Percentiles rank a stretch among this genome's conserved stretches.
phyloP scores from a whole-genome alignment of 2,888 invertebrate species.

The Temnothorax rugatulus region DNA sequence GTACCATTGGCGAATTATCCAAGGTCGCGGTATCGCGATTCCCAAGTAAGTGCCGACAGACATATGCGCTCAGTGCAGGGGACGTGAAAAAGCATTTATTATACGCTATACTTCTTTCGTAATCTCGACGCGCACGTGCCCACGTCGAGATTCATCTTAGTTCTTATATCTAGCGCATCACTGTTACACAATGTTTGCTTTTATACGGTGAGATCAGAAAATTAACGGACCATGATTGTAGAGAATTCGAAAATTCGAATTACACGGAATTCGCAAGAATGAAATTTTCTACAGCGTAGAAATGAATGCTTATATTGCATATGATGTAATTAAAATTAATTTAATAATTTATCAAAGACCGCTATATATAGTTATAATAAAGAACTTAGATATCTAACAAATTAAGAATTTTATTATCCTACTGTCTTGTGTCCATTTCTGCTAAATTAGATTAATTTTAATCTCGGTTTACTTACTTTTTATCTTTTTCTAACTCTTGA shows the following conservation, averaged over 20 bases:
- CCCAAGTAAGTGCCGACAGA: conserved; percentile 5
- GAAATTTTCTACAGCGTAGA: background rate
- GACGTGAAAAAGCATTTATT: conserved; percentile 36
- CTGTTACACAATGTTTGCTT: conserved; percentile 29
- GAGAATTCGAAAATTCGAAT: background rate
- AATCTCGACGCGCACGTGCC: background rate
- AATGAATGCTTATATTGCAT: background rate
- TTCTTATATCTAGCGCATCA: conserved; percentile 11
- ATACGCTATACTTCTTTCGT: conserved; percentile 31
- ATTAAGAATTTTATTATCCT: background rate
- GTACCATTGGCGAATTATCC: conserved; percentile 26
- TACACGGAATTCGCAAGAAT: background rate
- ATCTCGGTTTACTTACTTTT: too few species aligned
- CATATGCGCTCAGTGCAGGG: background rate
- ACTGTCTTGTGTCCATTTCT: too few species aligned
- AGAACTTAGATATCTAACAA: background rate
- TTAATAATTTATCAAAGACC: background rate
- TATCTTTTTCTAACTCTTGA: too few species aligned
- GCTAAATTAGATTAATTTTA: too few species aligned
- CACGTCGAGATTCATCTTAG: background rate
- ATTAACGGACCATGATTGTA: background rate
- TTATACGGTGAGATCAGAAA: background rate
- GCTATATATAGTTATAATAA: conserved; percentile 5
- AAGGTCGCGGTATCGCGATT: conserved; percentile 9
- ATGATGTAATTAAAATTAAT: background rate